Percentiles rank a stretch among this genome's conserved stretches.
These are phyloP conservation scores for Illadopsis cleaveri DNA, from an alignment of 2,113 vertebrate genomes.

Conservation along the genomic window DNA sequence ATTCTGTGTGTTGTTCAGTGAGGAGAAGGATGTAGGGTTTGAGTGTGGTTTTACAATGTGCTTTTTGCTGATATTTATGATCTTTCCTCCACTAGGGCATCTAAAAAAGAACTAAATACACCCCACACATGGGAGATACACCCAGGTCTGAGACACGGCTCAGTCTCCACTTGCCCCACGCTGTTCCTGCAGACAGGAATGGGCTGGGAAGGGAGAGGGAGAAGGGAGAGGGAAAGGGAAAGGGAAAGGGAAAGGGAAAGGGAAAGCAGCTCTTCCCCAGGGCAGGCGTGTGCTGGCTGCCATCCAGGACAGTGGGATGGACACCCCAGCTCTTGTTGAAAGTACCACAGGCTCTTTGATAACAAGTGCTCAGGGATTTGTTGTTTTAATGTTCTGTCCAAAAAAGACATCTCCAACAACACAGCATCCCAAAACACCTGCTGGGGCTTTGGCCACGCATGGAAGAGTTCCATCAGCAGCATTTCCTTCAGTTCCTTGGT, in stretches of 20 bases:
- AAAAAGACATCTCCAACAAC: conserved; percentile 56
- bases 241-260: background rate
- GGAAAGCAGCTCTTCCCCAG: background rate
- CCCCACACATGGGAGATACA: background rate
- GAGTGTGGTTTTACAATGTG: background rate
- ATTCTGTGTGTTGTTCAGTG: background rate
- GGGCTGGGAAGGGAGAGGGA: background rate
- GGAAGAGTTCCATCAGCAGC: conserved; percentile 57
- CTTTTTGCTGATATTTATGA: background rate
- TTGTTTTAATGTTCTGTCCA: conserved; percentile 57
- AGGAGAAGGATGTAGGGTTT: background rate
- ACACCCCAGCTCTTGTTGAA: conserved; percentile 50
- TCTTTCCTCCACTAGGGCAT: background rate
- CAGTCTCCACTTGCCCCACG: accelerated
- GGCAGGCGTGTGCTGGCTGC: conserved; percentile 14
- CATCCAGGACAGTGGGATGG: conserved; percentile 52
- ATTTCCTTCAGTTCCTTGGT: conserved; percentile 33
- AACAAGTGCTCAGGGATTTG: conserved; percentile 65
- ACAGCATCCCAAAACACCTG: conserved; percentile 50
- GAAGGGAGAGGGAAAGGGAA: background rate
- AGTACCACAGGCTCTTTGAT: conserved; percentile 61
- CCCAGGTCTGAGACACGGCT: background rate
- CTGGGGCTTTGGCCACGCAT: conserved; percentile 46
- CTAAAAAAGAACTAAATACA: background rate
- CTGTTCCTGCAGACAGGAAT: background rate